phyloP scores from a whole-genome alignment of 2,797 vertebrate species.

The Ficedula albicollis region DNA sequence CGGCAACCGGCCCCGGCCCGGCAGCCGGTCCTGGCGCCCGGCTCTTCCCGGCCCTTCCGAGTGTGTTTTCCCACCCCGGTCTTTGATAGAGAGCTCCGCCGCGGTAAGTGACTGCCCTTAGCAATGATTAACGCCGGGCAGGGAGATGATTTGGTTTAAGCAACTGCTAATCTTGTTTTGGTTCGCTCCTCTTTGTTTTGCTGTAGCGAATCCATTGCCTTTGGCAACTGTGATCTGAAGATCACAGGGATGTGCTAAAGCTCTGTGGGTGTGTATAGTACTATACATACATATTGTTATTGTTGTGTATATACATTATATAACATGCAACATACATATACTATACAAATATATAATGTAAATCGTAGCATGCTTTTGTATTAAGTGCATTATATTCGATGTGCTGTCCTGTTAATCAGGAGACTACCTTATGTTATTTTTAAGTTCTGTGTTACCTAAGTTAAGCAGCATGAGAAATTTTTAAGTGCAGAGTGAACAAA shows the following conservation, averaged over 20 bases:
- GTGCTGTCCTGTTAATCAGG: background rate
- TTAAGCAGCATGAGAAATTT: background rate
- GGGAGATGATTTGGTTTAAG: background rate
- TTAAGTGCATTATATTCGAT: accelerated
- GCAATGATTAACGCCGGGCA: background rate
- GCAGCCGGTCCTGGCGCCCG: background rate
- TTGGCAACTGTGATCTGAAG: accelerated
- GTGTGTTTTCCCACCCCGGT: accelerated
- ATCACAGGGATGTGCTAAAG: background rate
- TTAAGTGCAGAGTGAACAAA: too few species aligned
- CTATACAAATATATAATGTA: background rate
- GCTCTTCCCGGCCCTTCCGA: background rate
- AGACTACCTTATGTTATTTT: background rate
- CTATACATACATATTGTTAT: accelerated
- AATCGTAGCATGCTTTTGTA: background rate
- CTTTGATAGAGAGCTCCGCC: accelerated
- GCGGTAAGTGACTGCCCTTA: accelerated
- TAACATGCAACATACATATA: background rate
- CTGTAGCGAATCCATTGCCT: accelerated
- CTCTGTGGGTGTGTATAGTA: accelerated
- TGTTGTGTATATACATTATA: background rate
- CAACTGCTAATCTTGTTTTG: background rate
- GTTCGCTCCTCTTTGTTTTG: background rate
- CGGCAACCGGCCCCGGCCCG: too few species aligned
- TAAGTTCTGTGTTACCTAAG: background rate